Evolutionary conservation across 2,797 vertebrate species (phyloP).

Genomic region (Microcaecilia unicolor): DNA sequence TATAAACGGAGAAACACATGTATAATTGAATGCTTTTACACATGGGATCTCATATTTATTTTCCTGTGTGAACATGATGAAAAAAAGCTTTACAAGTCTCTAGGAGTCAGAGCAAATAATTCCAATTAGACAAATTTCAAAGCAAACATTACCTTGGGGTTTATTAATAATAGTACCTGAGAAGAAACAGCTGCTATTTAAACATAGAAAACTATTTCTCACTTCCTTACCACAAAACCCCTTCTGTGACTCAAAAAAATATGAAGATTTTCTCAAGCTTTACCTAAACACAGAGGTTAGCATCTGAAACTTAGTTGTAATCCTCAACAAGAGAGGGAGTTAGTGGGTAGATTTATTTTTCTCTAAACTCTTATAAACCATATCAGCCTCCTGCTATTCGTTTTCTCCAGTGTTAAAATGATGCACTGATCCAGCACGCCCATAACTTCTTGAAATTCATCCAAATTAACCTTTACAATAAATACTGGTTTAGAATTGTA

Average conservation of each 20-base stretch:
- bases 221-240: constrained; percentile 52
- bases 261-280: constrained; percentile 73
- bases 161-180: constrained; percentile 90
- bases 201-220: constrained; percentile 64
- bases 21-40: constrained; percentile 74
- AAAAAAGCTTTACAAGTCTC: constrained; percentile 73
- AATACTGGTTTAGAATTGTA: constrained; percentile 26
- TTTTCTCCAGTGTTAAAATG: constrained; percentile 64
- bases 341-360: constrained; percentile 73
- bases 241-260: constrained; percentile 69
- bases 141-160: constrained; percentile 71
- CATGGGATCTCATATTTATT: constrained; percentile 73
- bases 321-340: constrained; percentile 72
- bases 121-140: constrained; percentile 79
- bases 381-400: constrained; percentile 81
- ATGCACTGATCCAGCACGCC: constrained; percentile 50
- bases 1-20: constrained; percentile 61
- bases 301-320: constrained; percentile 76
- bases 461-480: constrained; percentile 37
- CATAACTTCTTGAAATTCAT: constrained; percentile 56
- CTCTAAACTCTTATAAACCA: constrained; percentile 79
- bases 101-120: constrained; percentile 72
- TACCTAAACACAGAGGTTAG: constrained; percentile 90
- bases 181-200: constrained; percentile 90
- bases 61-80: constrained; percentile 68